Evolutionary conservation across 2,888 invertebrate species (phyloP).

Genomic region (Standfussiana lucernea): DNA sequence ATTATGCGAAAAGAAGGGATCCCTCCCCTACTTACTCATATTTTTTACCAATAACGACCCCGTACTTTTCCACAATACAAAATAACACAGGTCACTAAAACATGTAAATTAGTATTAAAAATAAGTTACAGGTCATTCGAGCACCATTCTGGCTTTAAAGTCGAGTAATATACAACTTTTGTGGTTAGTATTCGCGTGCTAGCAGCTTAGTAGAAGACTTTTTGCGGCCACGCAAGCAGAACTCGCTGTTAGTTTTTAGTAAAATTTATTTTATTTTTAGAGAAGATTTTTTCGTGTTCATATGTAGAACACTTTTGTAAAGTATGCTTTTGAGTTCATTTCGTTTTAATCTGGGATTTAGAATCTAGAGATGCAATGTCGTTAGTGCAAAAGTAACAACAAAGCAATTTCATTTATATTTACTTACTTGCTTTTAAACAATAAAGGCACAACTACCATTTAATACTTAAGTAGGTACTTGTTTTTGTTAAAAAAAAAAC

Average conservation of each 20-base stretch:
- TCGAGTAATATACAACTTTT: conserved; percentile 55
- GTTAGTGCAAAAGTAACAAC: not conserved
- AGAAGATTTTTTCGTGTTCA: not conserved
- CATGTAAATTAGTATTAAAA: conserved; percentile 10
- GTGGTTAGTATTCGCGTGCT: conserved; percentile 57
- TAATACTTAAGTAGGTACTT: too few relatives aligned
- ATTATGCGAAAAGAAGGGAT: too few relatives aligned
- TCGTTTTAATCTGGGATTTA: not conserved
- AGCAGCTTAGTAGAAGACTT: conserved; percentile 31
- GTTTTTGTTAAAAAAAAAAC: too few relatives aligned
- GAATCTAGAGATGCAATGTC: not conserved
- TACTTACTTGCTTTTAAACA: too few relatives aligned
- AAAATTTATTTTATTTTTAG: conserved; percentile 10
- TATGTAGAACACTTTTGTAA: not conserved
- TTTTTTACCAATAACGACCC: not conserved
- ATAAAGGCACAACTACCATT: too few relatives aligned
- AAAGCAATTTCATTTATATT: too few relatives aligned
- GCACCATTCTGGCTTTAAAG: conserved; percentile 14
- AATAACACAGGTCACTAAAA: not conserved
- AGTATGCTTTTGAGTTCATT: not conserved
- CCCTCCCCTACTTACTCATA: not conserved
- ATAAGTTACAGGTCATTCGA: conserved; percentile 21
- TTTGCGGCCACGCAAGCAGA: conserved; percentile 42
- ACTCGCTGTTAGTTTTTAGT: conserved; percentile 17
- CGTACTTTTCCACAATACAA: not conserved